Percentiles rank a stretch among this genome's conserved stretches.
These are phyloP conservation scores for Astyanax mexicanus DNA, from an alignment of 2,797 vertebrate genomes.

Conservation along the genomic window DNA sequence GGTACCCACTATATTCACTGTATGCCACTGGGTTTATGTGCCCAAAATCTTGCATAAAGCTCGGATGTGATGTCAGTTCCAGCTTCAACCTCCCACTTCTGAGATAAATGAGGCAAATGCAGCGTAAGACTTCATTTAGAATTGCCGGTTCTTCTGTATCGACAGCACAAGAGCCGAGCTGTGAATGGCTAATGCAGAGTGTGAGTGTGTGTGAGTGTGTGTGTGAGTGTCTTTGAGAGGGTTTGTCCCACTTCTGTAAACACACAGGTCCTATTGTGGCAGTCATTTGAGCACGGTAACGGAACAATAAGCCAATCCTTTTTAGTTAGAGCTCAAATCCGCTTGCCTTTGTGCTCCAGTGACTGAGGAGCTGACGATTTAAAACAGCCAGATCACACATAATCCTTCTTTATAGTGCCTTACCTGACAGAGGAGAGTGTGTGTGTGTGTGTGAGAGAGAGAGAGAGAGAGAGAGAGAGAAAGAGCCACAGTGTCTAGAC, in stretches of 20 bases:
- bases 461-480: too few relatives aligned
- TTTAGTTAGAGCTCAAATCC: not conserved
- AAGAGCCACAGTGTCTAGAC: conserved; percentile 4
- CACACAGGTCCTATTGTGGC: not conserved
- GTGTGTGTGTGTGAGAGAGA: conserved; percentile 16
- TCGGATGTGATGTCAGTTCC: too few relatives aligned
- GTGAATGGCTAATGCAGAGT: too few relatives aligned
- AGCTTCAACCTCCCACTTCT: too few relatives aligned
- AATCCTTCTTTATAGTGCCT: conserved; percentile 43
- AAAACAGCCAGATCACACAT: conserved; percentile 37
- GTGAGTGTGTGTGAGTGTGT: not conserved
- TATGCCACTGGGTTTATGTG: too few relatives aligned
- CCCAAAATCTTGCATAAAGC: too few relatives aligned
- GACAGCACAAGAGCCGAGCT: not conserved
- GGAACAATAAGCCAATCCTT: conserved; percentile 22
- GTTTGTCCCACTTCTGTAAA: not conserved
- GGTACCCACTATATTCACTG: too few relatives aligned
- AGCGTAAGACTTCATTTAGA: not conserved
- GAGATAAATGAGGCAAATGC: not conserved
- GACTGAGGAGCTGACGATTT: conserved; percentile 7
- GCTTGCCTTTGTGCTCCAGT: not conserved
- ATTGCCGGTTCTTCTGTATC: not conserved
- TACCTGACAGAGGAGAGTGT: conserved; percentile 34
- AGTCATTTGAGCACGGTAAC: not conserved
- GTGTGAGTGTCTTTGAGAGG: not conserved